Evolutionary conservation across 1,140 invertebrate species (phyloP).

Genomic region (Temnothorax longispinosus): DNA sequence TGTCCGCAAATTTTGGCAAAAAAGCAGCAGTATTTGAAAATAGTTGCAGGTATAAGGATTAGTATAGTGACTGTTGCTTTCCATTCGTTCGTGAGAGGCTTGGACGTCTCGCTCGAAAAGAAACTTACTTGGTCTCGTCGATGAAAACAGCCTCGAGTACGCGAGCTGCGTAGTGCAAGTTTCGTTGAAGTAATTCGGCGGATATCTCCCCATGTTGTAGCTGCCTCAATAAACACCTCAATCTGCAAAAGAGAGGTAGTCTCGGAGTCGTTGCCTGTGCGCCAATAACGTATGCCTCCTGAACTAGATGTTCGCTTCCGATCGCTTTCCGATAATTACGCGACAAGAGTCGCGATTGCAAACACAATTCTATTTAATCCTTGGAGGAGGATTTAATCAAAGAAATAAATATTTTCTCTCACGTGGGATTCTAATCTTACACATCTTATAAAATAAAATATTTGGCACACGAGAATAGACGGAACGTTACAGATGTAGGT

Average conservation of each 20-base stretch:
- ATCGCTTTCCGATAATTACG: constrained; percentile 51
- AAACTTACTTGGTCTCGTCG: constrained; percentile 95
- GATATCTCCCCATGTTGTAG: constrained; percentile 93
- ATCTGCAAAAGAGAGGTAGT: constrained; percentile 87
- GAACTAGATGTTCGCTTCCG: constrained; percentile 29
- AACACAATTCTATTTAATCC: constrained; percentile 40
- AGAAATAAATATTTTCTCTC: constrained; percentile 6
- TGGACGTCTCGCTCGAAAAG: constrained; percentile 19
- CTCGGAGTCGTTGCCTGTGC: neutral
- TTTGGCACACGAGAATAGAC: neutral
- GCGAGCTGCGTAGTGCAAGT: constrained; percentile 94
- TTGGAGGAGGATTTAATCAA: neutral
- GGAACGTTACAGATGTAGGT: neutral
- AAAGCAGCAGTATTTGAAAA: neutral
- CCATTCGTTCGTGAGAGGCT: neutral
- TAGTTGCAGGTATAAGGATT: neutral
- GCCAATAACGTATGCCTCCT: constrained; percentile 10
- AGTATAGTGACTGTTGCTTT: constrained; percentile 14
- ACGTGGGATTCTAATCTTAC: neutral
- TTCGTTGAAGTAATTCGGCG: constrained; percentile 93
- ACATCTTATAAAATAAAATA: neutral
- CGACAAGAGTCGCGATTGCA: constrained; percentile 38
- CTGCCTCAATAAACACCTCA: constrained; percentile 93
- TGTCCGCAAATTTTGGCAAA: constrained; percentile 35
- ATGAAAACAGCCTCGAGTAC: constrained; percentile 95